These are phyloP conservation scores for Hylaeus volcanicus DNA, from an alignment of 1,140 invertebrate genomes.

Conservation along the genomic window DNA sequence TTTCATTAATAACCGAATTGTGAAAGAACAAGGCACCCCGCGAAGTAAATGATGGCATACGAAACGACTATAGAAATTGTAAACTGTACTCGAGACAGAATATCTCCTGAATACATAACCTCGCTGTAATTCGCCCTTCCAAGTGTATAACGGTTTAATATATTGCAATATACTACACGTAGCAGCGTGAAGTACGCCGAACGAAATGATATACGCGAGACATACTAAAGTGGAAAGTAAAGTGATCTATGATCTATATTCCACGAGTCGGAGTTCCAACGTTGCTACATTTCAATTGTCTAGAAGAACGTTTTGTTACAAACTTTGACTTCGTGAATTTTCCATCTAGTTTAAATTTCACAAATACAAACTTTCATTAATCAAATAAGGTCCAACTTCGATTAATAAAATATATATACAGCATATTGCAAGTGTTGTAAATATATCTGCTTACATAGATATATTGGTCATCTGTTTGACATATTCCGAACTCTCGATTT, in stretches of 20 bases:
- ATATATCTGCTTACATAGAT: no score
- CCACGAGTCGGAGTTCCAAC: neutral
- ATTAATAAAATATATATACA: no score
- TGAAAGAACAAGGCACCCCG: neutral
- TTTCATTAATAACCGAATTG: no score
- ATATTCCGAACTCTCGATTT: no score
- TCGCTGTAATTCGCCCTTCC: conserved; percentile 12
- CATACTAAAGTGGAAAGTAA: conserved; percentile 12
- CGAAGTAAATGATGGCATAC: neutral
- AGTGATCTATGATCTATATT: conserved; percentile 4
- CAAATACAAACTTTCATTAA: no score
- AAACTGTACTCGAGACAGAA: neutral
- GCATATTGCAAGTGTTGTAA: no score
- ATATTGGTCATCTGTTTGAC: no score
- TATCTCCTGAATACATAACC: conserved; percentile 25
- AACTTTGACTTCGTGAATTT: neutral
- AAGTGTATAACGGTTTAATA: conserved; percentile 17
- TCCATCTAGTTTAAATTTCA: no score
- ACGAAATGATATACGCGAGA: conserved; percentile 25
- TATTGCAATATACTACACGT: neutral
- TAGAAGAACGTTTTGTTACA: neutral
- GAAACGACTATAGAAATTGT: conserved; percentile 35
- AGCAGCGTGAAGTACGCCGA: conserved; percentile 12
- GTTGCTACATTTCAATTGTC: conserved; percentile 16
- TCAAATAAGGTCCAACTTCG: no score